Conservation (phyloP, 2,888 invertebrate species). For the Cryptocheilus praepositus region DNA sequence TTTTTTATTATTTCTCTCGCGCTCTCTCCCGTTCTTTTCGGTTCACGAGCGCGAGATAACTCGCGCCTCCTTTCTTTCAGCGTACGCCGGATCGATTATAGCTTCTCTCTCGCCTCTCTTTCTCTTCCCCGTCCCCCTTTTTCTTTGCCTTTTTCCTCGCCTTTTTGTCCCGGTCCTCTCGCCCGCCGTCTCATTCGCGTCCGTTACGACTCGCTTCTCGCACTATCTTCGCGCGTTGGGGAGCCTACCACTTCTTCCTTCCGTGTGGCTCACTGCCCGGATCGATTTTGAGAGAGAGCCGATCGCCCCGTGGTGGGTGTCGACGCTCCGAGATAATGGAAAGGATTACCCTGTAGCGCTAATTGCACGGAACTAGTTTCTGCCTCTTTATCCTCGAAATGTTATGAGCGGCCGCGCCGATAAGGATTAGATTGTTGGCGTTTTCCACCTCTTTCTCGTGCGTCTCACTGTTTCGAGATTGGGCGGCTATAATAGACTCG, state of each 20-base stretch:
- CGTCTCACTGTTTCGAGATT: no score
- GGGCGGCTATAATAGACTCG: no score
- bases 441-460: no score
- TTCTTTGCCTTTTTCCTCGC: slow-evolving; percentile 10
- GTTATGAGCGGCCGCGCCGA: no score
- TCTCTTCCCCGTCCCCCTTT: slow-evolving; percentile 18
- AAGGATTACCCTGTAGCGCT: slow-evolving; percentile 1
- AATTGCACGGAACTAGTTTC: not conserved
- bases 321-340: slow-evolving; percentile 1
- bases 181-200: not conserved
- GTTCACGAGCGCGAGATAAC: slow-evolving; percentile 52
- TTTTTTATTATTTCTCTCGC: no score
- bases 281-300: slow-evolving; percentile 8
- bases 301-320: not conserved
- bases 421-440: no score
- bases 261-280: slow-evolving; percentile 4
- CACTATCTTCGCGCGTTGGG: slow-evolving; percentile 3
- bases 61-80: slow-evolving; percentile 56
- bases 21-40: slow-evolving; percentile 26
- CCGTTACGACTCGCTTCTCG: slow-evolving; percentile 9
- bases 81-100: slow-evolving; percentile 57
- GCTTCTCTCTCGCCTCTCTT: slow-evolving; percentile 29
- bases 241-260: not conserved
- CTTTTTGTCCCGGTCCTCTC: not conserved
- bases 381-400: not conserved